Percentiles rank a stretch among this genome's conserved stretches.
Conservation (phyloP, 2,113 vertebrate genomes). For the Siniperca chuatsi region DNA sequence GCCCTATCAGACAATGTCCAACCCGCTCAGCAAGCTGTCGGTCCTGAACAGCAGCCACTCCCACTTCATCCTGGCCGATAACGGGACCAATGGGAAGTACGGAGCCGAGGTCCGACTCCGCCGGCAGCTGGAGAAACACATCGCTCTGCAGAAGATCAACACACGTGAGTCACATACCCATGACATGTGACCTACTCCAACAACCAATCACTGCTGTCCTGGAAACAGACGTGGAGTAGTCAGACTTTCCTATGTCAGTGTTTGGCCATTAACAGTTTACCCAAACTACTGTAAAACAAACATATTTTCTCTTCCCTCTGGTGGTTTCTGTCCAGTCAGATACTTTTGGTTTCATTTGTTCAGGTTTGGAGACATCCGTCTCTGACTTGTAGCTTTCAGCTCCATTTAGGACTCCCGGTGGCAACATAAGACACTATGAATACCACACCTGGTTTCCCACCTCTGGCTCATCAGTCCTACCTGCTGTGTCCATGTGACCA, state of each 20-base stretch:
- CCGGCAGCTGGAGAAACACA: conserved; percentile 95
- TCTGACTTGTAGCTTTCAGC: too few relatives aligned
- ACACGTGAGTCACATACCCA: conserved; percentile 88
- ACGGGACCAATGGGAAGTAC: conserved; percentile 93
- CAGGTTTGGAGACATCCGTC: too few relatives aligned
- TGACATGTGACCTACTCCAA: not conserved
- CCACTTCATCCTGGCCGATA: conserved; percentile 95
- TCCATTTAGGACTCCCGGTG: not conserved
- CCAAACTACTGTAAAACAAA: not conserved
- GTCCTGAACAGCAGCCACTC: conserved; percentile 95
- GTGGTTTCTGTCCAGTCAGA: too few relatives aligned
- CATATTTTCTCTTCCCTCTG: too few relatives aligned
- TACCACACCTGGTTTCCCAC: not conserved
- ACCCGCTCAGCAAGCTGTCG: conserved; percentile 94
- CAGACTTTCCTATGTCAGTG: too few relatives aligned
- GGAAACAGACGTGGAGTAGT: not conserved
- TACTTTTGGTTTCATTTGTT: too few relatives aligned
- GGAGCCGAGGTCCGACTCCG: conserved; percentile 94
- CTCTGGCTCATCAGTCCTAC: not conserved
- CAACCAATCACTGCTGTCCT: not conserved
- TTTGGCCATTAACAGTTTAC: not conserved
- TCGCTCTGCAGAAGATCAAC: conserved; percentile 98
- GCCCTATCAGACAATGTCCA: conserved; percentile 96
- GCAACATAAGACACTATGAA: not conserved
- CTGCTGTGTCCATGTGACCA: not conserved